Conservation (phyloP, 2,797 vertebrate species). For the Pipistrellus pipistrellus region DNA sequence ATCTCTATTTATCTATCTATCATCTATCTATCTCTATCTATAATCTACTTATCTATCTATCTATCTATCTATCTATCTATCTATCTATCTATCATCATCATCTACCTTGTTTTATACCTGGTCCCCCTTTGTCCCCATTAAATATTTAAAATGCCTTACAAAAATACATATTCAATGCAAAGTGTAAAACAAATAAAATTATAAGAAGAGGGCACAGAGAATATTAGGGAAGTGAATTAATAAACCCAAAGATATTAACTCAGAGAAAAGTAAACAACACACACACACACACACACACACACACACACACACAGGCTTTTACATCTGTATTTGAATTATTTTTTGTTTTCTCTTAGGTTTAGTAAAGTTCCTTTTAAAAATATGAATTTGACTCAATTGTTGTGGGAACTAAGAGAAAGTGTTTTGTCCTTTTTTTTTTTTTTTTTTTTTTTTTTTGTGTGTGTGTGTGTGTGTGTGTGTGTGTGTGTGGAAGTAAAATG, state of each 20-base stretch:
- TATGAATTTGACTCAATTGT: background rate
- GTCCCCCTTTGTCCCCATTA: background rate
- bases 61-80: background rate
- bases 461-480: no score
- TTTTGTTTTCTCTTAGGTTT: background rate
- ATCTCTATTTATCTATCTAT: background rate
- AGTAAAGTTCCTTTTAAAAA: background rate
- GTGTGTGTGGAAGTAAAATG: background rate
- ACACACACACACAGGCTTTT: fast-evolving
- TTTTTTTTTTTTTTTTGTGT: no score
- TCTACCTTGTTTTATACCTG: background rate
- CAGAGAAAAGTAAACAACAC: background rate
- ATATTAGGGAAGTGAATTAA: background rate
- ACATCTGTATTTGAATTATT: background rate
- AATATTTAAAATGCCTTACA: background rate
- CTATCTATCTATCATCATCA: no score
- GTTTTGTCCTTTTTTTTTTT: background rate
- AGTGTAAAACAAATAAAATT: slow-evolving; percentile 14
- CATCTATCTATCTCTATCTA: background rate
- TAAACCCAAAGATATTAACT: background rate
- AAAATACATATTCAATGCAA: background rate
- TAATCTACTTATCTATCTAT: background rate
- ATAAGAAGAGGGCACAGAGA: background rate
- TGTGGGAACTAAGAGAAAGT: background rate
- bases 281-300: fast-evolving